Evolutionary conservation across 2,113 vertebrate species (phyloP).

Genomic region (Perccottus glenii): DNA sequence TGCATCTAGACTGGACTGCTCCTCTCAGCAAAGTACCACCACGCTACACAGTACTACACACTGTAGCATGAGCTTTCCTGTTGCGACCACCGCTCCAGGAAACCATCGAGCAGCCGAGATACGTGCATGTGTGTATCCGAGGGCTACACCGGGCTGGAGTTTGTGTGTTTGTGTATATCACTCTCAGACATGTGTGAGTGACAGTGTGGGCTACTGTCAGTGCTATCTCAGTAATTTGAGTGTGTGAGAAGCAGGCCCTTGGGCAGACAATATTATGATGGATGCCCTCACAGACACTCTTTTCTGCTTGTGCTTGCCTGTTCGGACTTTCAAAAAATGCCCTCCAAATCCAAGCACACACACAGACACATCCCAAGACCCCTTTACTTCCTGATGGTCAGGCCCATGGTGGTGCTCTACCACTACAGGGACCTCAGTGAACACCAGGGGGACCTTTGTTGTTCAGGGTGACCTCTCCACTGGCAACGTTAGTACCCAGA

Average conservation of each 20-base stretch:
- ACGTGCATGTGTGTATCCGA: slow-evolving; percentile 24
- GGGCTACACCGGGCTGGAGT: slow-evolving; percentile 29
- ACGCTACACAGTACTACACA: slow-evolving; percentile 59
- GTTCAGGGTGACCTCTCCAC: slow-evolving; percentile 67
- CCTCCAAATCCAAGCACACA: slow-evolving; percentile 59
- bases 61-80: slow-evolving; percentile 51
- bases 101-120: slow-evolving; percentile 60
- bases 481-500: slow-evolving; percentile 68
- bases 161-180: slow-evolving; percentile 54
- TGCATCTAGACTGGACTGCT: slow-evolving; percentile 78
- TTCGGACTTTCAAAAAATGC: slow-evolving; percentile 55
- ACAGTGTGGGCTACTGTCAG: slow-evolving; percentile 67
- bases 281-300: slow-evolving; percentile 68
- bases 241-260: slow-evolving; percentile 72
- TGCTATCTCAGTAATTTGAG: slow-evolving; percentile 67
- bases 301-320: slow-evolving; percentile 64
- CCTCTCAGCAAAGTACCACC: slow-evolving; percentile 62
- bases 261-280: slow-evolving; percentile 73
- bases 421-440: slow-evolving; percentile 55
- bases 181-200: slow-evolving; percentile 59
- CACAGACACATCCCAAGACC: slow-evolving; percentile 40
- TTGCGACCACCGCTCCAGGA: slow-evolving; percentile 38
- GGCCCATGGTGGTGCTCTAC: slow-evolving; percentile 48
- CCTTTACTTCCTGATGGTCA: slow-evolving; percentile 58
- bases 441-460: slow-evolving; percentile 53